phyloP scores from a whole-genome alignment of 1,140 invertebrate species.

The Drosophila ficusphila region DNA sequence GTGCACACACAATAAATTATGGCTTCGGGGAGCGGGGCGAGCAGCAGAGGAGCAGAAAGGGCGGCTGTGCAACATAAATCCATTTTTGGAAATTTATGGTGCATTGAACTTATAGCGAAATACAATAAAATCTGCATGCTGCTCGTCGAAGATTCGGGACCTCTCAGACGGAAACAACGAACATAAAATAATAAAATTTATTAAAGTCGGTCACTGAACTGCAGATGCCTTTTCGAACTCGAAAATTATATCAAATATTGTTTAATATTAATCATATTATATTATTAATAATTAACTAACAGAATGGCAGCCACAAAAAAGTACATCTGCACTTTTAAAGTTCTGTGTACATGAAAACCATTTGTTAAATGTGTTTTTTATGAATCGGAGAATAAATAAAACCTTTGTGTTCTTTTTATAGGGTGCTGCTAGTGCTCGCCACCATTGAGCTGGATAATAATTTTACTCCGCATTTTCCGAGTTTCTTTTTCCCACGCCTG shows the following conservation, averaged over 20 bases:
- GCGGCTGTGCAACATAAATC: slow-evolving; percentile 67
- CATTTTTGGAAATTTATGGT: slow-evolving; percentile 73
- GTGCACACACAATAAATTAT: slow-evolving; percentile 70
- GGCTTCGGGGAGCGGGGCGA: not conserved
- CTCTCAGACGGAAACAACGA: slow-evolving; percentile 40
- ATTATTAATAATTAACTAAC: too few species aligned
- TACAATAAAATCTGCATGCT: slow-evolving; percentile 69
- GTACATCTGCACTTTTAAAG: too few species aligned
- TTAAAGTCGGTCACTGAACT: slow-evolving; percentile 42
- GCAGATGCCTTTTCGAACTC: not conserved
- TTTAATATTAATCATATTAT: too few species aligned
- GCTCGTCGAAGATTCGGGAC: slow-evolving; percentile 26
- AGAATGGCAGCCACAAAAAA: too few species aligned
- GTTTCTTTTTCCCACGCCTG: slow-evolving; percentile 12
- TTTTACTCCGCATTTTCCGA: not conserved
- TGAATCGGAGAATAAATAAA: too few species aligned
- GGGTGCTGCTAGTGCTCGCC: not conserved
- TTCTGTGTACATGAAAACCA: too few species aligned
- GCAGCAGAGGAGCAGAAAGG: slow-evolving; percentile 1
- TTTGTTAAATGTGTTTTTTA: too few species aligned
- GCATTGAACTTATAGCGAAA: slow-evolving; percentile 80
- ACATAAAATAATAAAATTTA: slow-evolving; percentile 74
- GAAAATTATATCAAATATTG: not conserved
- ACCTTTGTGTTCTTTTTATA: not conserved
- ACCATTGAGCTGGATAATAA: not conserved